phyloP scores from a whole-genome alignment of 1,140 invertebrate genomes.

The Arctopsyche grandis region DNA sequence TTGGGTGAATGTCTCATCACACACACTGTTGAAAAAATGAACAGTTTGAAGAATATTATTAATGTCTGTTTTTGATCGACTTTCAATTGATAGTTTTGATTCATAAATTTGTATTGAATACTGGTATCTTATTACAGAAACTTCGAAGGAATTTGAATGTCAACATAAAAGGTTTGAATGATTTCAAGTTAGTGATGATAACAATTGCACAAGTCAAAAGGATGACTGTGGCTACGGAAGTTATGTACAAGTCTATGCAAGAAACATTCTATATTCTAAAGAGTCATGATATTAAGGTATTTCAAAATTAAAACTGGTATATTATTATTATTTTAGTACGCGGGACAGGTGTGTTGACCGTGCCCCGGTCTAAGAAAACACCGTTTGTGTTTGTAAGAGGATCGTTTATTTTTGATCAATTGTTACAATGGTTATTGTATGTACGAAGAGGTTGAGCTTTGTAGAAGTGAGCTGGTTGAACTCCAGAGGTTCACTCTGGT shows the following conservation, averaged over 20 bases:
- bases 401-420: too few species aligned
- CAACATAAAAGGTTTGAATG: slow-evolving; percentile 78
- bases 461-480: too few species aligned
- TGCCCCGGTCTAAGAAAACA: too few species aligned
- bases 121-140: slow-evolving; percentile 58
- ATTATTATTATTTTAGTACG: too few species aligned
- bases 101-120: background rate
- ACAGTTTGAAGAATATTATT: slow-evolving; percentile 70
- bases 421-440: too few species aligned
- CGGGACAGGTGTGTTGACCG: too few species aligned
- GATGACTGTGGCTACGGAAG: slow-evolving; percentile 78
- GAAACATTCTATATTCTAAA: slow-evolving; percentile 70
- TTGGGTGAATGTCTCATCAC: slow-evolving; percentile 71
- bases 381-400: too few species aligned
- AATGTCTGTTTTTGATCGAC: slow-evolving; percentile 58
- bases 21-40: slow-evolving; percentile 72
- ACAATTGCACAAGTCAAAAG: slow-evolving; percentile 80
- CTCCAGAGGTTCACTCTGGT: too few species aligned
- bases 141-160: slow-evolving; percentile 72
- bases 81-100: slow-evolving; percentile 6
- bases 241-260: slow-evolving; percentile 75
- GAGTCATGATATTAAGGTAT: slow-evolving; percentile 68
- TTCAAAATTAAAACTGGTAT: background rate
- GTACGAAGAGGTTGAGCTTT: too few species aligned
- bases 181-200: slow-evolving; percentile 86